phyloP scores from a whole-genome alignment of 1,140 invertebrate species.

The Cyrtorhinus lividipennis region DNA sequence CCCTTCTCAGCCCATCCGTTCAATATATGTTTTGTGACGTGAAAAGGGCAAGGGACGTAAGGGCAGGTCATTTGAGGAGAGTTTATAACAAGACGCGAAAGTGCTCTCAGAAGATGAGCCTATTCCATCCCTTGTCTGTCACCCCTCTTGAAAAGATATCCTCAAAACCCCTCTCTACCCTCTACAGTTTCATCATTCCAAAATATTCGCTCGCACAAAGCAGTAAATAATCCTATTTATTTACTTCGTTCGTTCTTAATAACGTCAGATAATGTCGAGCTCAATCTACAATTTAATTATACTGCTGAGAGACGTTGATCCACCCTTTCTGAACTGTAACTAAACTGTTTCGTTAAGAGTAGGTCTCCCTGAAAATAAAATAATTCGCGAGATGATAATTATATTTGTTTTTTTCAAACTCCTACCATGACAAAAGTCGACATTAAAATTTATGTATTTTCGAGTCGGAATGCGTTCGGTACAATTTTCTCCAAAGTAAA shows the following conservation, averaged over 20 bases:
- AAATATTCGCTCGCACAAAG: background rate
- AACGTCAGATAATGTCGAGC: background rate
- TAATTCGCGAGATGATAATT: no score
- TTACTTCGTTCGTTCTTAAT: background rate
- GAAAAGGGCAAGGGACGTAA: no score
- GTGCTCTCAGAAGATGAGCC: constrained; percentile 6
- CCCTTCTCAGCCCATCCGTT: background rate
- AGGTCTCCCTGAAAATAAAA: no score
- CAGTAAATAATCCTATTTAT: background rate
- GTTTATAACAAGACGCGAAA: constrained; percentile 8
- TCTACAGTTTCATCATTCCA: background rate
- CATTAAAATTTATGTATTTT: no score
- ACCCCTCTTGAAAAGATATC: background rate
- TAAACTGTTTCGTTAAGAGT: no score
- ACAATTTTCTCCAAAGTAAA: no score
- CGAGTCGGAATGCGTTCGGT: no score
- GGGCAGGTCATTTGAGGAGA: background rate
- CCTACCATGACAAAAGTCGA: no score
- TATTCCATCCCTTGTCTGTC: background rate
- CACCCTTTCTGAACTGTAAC: no score
- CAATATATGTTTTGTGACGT: constrained; percentile 3
- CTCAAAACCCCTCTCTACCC: no score
- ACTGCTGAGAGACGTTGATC: no score
- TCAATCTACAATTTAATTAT: background rate
- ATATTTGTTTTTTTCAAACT: no score